These are phyloP conservation scores for Scolopax rusticola DNA, from an alignment of 2,797 vertebrate species.

Conservation along the genomic window DNA sequence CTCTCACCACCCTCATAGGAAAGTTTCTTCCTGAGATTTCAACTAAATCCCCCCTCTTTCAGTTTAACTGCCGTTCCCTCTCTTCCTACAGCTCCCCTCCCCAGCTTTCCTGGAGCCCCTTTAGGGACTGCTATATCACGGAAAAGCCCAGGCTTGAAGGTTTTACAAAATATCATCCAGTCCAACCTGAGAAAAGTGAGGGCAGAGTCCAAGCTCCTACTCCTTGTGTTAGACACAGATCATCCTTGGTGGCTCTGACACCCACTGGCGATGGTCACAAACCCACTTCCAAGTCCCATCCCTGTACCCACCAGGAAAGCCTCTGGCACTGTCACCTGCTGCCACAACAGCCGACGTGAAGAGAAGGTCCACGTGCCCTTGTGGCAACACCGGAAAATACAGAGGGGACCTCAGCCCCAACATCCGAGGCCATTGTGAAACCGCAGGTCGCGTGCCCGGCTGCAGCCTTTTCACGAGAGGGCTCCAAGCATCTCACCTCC, in stretches of 20 bases:
- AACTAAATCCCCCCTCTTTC: no score
- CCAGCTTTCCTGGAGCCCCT: no score
- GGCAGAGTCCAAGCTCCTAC: background rate
- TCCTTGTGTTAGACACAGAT: rapidly evolving
- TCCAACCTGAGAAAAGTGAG: background rate
- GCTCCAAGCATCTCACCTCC: background rate
- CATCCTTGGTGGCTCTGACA: rapidly evolving
- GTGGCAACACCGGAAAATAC: background rate
- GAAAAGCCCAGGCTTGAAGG: background rate
- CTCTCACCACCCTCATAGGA: no score
- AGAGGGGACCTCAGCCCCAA: background rate
- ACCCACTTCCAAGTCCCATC: background rate
- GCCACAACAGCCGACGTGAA: background rate
- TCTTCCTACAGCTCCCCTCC: no score
- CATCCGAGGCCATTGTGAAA: background rate
- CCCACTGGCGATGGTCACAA: background rate
- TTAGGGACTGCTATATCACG: no score
- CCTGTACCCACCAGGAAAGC: background rate
- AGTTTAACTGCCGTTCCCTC: no score
- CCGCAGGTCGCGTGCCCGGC: background rate
- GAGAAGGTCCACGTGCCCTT: background rate
- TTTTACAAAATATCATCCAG: background rate
- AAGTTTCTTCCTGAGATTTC: no score
- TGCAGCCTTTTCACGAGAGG: background rate
- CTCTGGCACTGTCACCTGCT: background rate